phyloP scores from a whole-genome alignment of 2,888 invertebrate species.

The Heteromurus nitidus region DNA sequence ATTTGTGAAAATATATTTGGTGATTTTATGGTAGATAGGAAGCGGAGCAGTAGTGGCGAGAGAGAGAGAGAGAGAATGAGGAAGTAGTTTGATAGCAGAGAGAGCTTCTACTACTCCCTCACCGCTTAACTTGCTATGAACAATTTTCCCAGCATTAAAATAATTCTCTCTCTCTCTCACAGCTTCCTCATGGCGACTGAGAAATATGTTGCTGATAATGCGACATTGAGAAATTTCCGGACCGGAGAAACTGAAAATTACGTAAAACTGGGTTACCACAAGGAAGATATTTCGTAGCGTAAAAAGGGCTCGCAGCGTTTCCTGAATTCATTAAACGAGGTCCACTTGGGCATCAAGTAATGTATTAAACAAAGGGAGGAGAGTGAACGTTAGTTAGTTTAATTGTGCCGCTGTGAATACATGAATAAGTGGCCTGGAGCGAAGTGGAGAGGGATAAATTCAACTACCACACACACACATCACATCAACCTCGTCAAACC shows the following conservation, averaged over 20 bases:
- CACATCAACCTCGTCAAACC: no score
- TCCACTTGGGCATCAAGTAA: slow-evolving; percentile 32
- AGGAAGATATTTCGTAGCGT: neutral
- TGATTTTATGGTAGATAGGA: slow-evolving; percentile 43
- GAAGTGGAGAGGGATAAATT: slow-evolving; percentile 1
- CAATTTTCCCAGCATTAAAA: slow-evolving; percentile 7
- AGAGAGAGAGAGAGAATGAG: no score
- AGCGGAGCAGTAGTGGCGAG: neutral
- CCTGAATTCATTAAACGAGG: slow-evolving; percentile 56
- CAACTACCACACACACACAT: no score
- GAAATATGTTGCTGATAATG: slow-evolving; percentile 64
- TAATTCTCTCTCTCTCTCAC: slow-evolving; percentile 40
- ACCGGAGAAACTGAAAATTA: slow-evolving; percentile 61
- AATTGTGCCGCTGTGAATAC: slow-evolving; percentile 8
- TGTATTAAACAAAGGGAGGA: slow-evolving; percentile 49
- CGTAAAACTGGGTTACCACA: slow-evolving; percentile 46
- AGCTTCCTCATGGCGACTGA: slow-evolving; percentile 33
- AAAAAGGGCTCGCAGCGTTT: slow-evolving; percentile 40
- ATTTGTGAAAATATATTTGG: slow-evolving; percentile 54
- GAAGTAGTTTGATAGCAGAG: no score
- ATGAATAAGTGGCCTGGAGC: slow-evolving; percentile 26
- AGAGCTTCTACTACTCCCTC: slow-evolving; percentile 6
- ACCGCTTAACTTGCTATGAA: neutral
- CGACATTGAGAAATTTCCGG: slow-evolving; percentile 66
- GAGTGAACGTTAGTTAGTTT: slow-evolving; percentile 30